phyloP scores from a whole-genome alignment of 2,888 invertebrate genomes.

The Cryptophagus acutangulus region DNA sequence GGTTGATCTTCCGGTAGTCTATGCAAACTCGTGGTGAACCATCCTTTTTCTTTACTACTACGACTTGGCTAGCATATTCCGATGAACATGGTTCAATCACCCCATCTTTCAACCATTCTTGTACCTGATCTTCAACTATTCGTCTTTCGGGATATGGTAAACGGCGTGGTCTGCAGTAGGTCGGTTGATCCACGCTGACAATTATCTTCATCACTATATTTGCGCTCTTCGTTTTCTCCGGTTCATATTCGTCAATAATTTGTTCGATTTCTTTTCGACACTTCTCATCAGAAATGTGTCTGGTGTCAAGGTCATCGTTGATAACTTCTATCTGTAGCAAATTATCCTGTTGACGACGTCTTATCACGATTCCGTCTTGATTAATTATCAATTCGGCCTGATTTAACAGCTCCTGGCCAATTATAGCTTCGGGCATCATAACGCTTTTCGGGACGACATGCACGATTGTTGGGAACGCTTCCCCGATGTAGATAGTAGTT shows the following conservation, averaged over 20 bases:
- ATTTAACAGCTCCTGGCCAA: neutral
- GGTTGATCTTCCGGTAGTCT: slow-evolving; percentile 25
- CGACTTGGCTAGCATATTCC: slow-evolving; percentile 26
- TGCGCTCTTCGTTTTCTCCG: slow-evolving; percentile 9
- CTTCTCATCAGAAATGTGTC: too few species aligned
- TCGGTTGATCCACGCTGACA: slow-evolving; percentile 18
- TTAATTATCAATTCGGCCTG: neutral
- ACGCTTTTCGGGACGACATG: neutral
- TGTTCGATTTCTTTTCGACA: too few species aligned
- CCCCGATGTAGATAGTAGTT: neutral
- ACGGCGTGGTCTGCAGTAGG: slow-evolving; percentile 23
- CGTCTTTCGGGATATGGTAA: slow-evolving; percentile 21
- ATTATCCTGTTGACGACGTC: too few species aligned
- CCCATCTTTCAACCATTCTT: slow-evolving; percentile 21
- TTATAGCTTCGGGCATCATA: neutral
- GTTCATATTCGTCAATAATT: slow-evolving; percentile 11
- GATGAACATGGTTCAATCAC: slow-evolving; percentile 27
- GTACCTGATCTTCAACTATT: slow-evolving; percentile 21
- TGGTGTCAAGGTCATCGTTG: neutral
- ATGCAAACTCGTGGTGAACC: slow-evolving; percentile 23
- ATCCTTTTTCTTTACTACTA: slow-evolving; percentile 26
- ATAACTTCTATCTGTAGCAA: too few species aligned
- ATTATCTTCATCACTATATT: slow-evolving; percentile 16
- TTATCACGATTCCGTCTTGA: too few species aligned
- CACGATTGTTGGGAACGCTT: neutral